A percentile compares a stretch with the other conserved stretches of the same genome.
Evolutionary conservation across 2,888 invertebrate genomes (phyloP).

Genomic region (Ichneumoninae sp.): DNA sequence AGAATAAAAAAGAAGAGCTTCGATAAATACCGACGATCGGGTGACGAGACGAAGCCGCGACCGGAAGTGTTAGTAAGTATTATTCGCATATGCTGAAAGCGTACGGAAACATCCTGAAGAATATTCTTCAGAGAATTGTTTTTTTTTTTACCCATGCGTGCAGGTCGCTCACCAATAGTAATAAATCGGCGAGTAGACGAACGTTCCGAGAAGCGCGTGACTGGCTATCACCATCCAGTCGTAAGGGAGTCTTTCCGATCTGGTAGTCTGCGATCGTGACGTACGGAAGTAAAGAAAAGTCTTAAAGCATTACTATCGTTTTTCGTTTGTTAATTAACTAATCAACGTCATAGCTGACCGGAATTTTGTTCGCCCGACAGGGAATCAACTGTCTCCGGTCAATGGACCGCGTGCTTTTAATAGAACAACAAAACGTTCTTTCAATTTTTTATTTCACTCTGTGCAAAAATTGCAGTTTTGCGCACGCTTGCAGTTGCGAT

Average conservation of each 20-base stretch:
- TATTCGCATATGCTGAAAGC: neutral
- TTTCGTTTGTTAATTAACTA: neutral
- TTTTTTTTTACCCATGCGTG: constrained; percentile 53
- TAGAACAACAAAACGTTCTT: neutral
- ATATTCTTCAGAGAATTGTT: neutral
- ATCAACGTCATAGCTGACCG: constrained; percentile 32
- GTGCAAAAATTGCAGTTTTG: no score
- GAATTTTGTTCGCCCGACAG: constrained; percentile 35
- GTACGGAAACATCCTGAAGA: constrained; percentile 68
- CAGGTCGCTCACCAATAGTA: constrained; percentile 86
- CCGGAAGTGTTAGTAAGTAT: neutral
- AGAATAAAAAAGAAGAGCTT: neutral
- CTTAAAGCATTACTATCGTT: constrained; percentile 37
- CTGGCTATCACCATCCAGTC: constrained; percentile 86
- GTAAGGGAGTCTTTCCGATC: constrained; percentile 72
- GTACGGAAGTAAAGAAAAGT: constrained; percentile 10
- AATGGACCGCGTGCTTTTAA: constrained; percentile 12
- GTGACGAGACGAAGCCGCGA: neutral
- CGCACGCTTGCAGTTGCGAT: no score
- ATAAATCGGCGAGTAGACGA: constrained; percentile 87
- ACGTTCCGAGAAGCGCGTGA: constrained; percentile 87
- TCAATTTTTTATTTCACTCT: neutral
- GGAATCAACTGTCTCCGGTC: neutral
- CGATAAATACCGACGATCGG: constrained; percentile 1
- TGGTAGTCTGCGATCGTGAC: constrained; percentile 56